Base-by-base conservation (phyloP, 2,797 vertebrate genomes). In the Tenualosa thibaudeaui region DNA sequence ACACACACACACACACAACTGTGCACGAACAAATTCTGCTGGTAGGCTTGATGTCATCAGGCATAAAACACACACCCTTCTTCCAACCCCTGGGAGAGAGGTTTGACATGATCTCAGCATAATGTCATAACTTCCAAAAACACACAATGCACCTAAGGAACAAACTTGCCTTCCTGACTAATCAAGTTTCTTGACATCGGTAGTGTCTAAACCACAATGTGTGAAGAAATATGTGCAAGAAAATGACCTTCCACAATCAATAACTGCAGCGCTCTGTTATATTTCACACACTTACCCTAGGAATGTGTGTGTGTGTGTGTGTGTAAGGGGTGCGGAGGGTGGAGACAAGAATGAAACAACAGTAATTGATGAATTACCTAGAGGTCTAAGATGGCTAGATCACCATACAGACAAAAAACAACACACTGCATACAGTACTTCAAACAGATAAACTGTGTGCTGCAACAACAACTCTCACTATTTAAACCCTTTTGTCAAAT, bases 161-260 rank as follows among this genome's bases (percentile, higher is more conserved):
- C 5, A 40, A 46, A 3, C 40, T 46, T 78, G 15, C 8, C 37
- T 78, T 22, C 71, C 37, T 22, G 13, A 46, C 58, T 1, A 56
- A 22, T 19, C 65, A 68, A 9, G 17, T 65, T 26, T 37, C 31
- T 40, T 6, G 4, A 37, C 75, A 82, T 84, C 53, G 62, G 56
- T 51, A 78, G 68, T 24, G 65, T 84, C 81, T 86, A 81, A 84
- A 84, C 54, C 46, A 50, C 49, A 49, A 49, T 24, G 37, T 9
- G 71, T 43, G 71, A 78, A 78, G 40, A 78, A 78, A 78, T 46
- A 78, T 8, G 37, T 78, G 71, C 15, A 78, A 22, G 7, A 46
- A 78, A 78, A 78, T 2, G 1, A 46, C 71, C 71, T 46, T 17
- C 43, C 40, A 78, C 71, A 8, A 46, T 46, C 37, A 40, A 78